Conservation (phyloP, 2,888 invertebrate genomes). For the Corythucha ciliata region DNA sequence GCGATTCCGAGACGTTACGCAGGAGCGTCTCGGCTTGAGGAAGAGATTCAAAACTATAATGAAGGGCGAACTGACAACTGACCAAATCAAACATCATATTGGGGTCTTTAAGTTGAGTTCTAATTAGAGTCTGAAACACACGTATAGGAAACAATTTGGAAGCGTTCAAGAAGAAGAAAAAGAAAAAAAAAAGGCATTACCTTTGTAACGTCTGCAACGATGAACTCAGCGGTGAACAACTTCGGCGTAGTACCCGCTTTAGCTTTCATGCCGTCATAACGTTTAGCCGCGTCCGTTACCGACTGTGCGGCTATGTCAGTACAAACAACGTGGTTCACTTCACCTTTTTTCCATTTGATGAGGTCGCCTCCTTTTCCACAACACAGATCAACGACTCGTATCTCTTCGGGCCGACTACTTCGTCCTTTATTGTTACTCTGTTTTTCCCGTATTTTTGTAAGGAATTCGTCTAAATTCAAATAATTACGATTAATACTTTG, state of each 20-base stretch:
- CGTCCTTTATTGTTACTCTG: constrained; percentile 45
- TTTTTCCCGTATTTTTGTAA: constrained; percentile 15
- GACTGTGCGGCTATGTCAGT: constrained; percentile 91
- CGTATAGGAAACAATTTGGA: constrained; percentile 8
- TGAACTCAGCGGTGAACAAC: constrained; percentile 78
- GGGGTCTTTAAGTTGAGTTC: constrained; percentile 66
- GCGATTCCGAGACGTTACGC: constrained; percentile 79
- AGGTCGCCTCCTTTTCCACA: constrained; percentile 99
- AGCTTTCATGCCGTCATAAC: constrained; percentile 54
- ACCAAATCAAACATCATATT: constrained; percentile 76
- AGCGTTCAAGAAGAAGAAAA: not conserved
- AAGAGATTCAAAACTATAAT: constrained; percentile 89
- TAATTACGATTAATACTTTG: too few species aligned
- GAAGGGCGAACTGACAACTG: constrained; percentile 97
- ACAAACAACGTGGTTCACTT: constrained; percentile 71
- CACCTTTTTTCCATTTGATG: constrained; percentile 75
- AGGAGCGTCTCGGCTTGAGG: constrained; percentile 86
- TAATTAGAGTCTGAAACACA: constrained; percentile 51
- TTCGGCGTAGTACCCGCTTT: constrained; percentile 26
- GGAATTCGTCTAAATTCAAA: constrained; percentile 2
- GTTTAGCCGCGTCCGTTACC: constrained; percentile 75
- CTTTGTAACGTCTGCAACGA: constrained; percentile 86
- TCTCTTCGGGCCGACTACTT: constrained; percentile 1
- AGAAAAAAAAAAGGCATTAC: constrained; percentile 39
- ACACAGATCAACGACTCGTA: constrained; percentile 76